These are phyloP conservation scores for Nannoperca obscura DNA, from an alignment of 2,797 vertebrate species.

Conservation along the genomic window DNA sequence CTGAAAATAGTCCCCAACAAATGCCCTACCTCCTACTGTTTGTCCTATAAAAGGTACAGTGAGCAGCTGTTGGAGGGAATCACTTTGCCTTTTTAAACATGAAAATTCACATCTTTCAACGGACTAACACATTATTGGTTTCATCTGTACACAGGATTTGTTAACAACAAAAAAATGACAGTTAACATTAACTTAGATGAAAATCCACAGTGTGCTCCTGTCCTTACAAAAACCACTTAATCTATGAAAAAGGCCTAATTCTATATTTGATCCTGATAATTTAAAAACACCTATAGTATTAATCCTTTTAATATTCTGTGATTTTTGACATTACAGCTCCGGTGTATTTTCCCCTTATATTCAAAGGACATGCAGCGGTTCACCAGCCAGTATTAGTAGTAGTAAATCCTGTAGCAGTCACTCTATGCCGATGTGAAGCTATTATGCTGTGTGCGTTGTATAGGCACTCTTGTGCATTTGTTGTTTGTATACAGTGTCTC, in stretches of 20 bases:
- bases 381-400: neutral
- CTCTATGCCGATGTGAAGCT: neutral
- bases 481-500: conserved; percentile 1
- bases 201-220: neutral
- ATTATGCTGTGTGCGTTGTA: neutral
- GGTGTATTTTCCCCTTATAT: neutral
- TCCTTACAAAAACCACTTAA: neutral
- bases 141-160: too few species aligned
- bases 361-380: neutral
- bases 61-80: too few species aligned
- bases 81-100: too few species aligned
- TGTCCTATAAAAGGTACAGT: neutral
- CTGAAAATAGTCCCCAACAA: neutral
- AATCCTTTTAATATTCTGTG: neutral
- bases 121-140: neutral
- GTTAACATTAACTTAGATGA: neutral
- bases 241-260: neutral
- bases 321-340: neutral
- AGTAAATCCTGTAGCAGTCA: neutral
- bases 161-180: neutral
- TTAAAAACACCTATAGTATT: neutral
- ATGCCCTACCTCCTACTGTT: neutral
- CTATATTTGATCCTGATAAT: neutral
- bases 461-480: neutral
- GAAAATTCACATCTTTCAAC: too few species aligned